Evolutionary conservation across 2,113 vertebrate genomes (phyloP).

Genomic region (Plotosus lineatus): DNA sequence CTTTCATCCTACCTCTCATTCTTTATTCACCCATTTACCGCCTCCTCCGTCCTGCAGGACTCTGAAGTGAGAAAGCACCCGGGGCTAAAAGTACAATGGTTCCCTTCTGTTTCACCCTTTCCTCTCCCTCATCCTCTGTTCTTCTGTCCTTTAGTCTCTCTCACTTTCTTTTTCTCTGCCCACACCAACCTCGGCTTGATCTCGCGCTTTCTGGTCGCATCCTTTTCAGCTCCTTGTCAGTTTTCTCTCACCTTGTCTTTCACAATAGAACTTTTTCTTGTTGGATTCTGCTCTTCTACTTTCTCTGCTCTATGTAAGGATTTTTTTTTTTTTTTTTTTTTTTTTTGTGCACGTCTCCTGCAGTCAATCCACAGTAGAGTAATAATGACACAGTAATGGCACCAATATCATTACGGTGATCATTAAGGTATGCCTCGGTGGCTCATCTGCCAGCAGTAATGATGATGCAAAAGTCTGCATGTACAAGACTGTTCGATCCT

Average conservation of each 20-base stretch:
- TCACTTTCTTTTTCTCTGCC: conserved; percentile 20
- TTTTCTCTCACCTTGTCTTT: conserved; percentile 38
- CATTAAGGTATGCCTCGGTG: conserved; percentile 1
- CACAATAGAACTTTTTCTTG: conserved; percentile 25
- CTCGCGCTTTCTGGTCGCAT: conserved; percentile 22
- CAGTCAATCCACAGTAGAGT: background rate
- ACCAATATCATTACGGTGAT: conserved; percentile 31
- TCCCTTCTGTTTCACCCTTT: conserved; percentile 35
- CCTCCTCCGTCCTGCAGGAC: conserved; percentile 65
- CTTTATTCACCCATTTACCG: conserved; percentile 70
- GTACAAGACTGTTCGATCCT: conserved; percentile 19
- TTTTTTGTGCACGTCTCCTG: conserved; percentile 4
- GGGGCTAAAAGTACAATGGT: conserved; percentile 60
- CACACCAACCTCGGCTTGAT: conserved; percentile 30
- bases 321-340: background rate
- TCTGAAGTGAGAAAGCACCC: conserved; percentile 70
- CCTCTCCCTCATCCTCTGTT: conserved; percentile 30
- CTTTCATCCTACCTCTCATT: conserved; percentile 73
- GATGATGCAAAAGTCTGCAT: conserved; percentile 26
- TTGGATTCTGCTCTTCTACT: background rate
- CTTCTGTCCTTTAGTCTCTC: conserved; percentile 22
- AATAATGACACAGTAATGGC: conserved; percentile 26
- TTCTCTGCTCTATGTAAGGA: conserved; percentile 23
- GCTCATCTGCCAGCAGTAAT: conserved; percentile 18
- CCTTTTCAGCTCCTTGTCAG: conserved; percentile 37